Conservation (phyloP, 2,888 invertebrate genomes). For the Gymnosoma rotundatum region DNA sequence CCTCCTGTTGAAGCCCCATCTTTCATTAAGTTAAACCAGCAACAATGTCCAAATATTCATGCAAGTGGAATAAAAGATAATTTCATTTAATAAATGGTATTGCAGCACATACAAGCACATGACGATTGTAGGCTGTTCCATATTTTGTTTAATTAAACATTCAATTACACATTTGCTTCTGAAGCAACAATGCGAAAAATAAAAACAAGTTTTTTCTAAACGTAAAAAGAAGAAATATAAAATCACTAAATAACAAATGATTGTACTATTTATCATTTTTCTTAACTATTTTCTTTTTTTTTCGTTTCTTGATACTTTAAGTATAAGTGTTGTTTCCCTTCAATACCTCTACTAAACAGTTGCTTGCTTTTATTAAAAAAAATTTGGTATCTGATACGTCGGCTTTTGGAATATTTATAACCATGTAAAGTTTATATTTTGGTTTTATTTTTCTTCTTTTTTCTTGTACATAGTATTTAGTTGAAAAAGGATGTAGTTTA, state of each 20-base stretch:
- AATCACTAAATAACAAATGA: slow-evolving; percentile 43
- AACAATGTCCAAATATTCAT: not conserved
- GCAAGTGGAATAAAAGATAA: slow-evolving; percentile 24
- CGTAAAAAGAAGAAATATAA: not conserved
- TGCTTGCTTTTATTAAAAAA: slow-evolving; percentile 33
- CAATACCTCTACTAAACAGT: slow-evolving; percentile 10
- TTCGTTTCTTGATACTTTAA: not conserved
- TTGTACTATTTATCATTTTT: slow-evolving; percentile 27
- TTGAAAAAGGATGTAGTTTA: slow-evolving; percentile 43
- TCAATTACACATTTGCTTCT: slow-evolving; percentile 53
- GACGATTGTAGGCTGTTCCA: slow-evolving; percentile 56
- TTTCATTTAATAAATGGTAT: slow-evolving; percentile 45
- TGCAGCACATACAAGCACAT: slow-evolving; percentile 11
- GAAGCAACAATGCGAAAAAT: not conserved
- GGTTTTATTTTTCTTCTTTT: not conserved
- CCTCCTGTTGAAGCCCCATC: not conserved
- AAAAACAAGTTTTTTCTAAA: not conserved
- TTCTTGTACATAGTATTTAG: slow-evolving; percentile 41
- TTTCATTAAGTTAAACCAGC: not conserved
- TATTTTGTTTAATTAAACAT: slow-evolving; percentile 62
- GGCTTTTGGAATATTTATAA: slow-evolving; percentile 50
- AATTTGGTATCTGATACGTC: slow-evolving; percentile 41
- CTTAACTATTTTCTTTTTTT: not conserved
- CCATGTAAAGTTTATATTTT: slow-evolving; percentile 23
- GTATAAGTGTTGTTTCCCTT: not conserved